Evolutionary conservation across 2,113 vertebrate species (phyloP).

Genomic region (Acrocephalus arundinaceus): DNA sequence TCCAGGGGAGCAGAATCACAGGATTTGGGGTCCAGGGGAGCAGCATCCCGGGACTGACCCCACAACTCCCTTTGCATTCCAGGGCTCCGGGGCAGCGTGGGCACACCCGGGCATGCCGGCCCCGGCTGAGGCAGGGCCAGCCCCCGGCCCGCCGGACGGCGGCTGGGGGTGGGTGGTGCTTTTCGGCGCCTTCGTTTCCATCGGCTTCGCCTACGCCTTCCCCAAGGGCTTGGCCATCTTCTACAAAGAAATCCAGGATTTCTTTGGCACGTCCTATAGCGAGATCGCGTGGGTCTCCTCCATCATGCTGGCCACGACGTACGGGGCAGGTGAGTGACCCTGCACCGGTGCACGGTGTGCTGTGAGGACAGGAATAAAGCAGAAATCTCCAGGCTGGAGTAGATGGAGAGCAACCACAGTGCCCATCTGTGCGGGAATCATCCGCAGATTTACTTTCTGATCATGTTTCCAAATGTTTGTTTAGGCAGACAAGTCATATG

Average conservation of each 20-base stretch:
- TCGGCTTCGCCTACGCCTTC: constrained; percentile 83
- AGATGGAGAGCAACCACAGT: not conserved
- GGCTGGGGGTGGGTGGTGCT: constrained; percentile 83
- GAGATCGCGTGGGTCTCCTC: constrained; percentile 81
- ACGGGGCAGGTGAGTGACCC: constrained; percentile 78
- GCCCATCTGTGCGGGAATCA: rapidly evolving
- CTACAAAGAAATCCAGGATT: constrained; percentile 83
- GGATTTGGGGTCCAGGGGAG: not conserved
- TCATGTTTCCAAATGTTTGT: rapidly evolving
- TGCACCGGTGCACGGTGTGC: rapidly evolving
- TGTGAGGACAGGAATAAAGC: not conserved
- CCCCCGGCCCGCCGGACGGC: constrained; percentile 72
- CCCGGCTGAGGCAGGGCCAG: not conserved
- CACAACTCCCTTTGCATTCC: not conserved
- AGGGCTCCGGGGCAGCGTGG: not conserved
- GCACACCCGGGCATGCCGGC: constrained; percentile 31
- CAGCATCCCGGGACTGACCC: not conserved
- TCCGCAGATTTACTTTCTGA: not conserved
- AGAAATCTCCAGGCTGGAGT: rapidly evolving
- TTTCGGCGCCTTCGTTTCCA: constrained; percentile 77
- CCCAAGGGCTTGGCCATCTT: constrained; percentile 82
- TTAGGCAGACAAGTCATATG: not conserved
- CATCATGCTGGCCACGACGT: constrained; percentile 80
- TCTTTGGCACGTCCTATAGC: constrained; percentile 78
- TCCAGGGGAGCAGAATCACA: rapidly evolving